Evolutionary conservation across 2,797 vertebrate species (phyloP), one percentile per base, ranked within the genome.

Genomic region (Odontamblyopus rebecca): DNA sequence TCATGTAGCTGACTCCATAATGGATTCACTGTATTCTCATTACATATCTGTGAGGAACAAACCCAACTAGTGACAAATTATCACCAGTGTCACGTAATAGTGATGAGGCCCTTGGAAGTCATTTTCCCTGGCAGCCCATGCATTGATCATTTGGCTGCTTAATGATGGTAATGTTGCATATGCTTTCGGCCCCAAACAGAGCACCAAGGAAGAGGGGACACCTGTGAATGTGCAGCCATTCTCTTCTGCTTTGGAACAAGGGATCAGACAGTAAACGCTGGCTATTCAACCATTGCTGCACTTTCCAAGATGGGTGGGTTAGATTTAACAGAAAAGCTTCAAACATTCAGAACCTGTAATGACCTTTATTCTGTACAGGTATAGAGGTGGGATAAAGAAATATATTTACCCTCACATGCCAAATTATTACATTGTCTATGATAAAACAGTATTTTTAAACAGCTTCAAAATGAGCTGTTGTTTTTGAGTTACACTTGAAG

Each of bases 61-160:
- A 84, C 59, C 59, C 35, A 81, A 84, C 84, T 76, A 74, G 26
- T 86, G 79, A 87, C 82, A 86, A 86, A 88, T 84, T 72, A 83
- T 86, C 68, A 48, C 70, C 61, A 61, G 72, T 12, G 19, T 71
- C 77, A 79, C 73, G 70, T 73, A 68, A 82, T 73, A 60, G 59
- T 29, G 48, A 76, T 29, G 70, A 54, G 74, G 29, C 79, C 74
- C 12, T 68, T 67, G 79, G 77, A 84, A 72, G 63, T 35, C 3
- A 69, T 61, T 75, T 73, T 68, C 75, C 83, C 80, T 72, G 66
- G 76, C 76, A 84, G 81, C 76, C 35, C n/a, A 63, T 86, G 62
- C 78, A 83, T 79, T 77, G 83, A 86, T 88, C 82, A 86, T 80
- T 82, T 79, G 73, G 82, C 72, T 74, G 72, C 67, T 44, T 82